These are phyloP conservation scores for Tolypeutes matacus DNA, from an alignment of 2,797 vertebrate genomes.

Conservation along the genomic window DNA sequence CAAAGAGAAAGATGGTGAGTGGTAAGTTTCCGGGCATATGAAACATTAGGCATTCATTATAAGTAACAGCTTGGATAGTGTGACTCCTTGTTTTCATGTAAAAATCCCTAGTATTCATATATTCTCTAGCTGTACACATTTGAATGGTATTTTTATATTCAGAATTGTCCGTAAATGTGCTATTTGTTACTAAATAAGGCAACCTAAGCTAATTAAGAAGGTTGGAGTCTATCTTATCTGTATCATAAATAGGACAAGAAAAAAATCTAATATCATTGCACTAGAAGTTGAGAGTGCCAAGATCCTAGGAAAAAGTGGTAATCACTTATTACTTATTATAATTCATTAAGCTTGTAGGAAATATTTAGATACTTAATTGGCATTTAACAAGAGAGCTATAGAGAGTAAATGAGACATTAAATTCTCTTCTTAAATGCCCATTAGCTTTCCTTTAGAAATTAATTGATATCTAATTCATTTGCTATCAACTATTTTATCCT, in stretches of 20 bases:
- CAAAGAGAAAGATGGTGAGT: not conserved
- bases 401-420: slow-evolving; percentile 92
- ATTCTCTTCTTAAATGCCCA: slow-evolving; percentile 90
- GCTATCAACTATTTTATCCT: slow-evolving; percentile 86
- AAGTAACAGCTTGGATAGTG: slow-evolving; percentile 33
- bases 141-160: slow-evolving; percentile 42
- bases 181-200: slow-evolving; percentile 62
- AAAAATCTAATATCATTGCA: slow-evolving; percentile 65
- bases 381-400: slow-evolving; percentile 90
- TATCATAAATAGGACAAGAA: slow-evolving; percentile 66
- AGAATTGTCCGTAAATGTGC: slow-evolving; percentile 63
- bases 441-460: slow-evolving; percentile 90
- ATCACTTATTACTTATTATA: slow-evolving; percentile 89
- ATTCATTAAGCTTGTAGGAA: slow-evolving; percentile 90
- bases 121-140: not conserved
- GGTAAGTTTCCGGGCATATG: not conserved
- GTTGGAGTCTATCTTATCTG: slow-evolving; percentile 36
- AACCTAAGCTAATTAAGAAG: slow-evolving; percentile 60
- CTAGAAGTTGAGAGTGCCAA: slow-evolving; percentile 78
- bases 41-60: slow-evolving; percentile 3
- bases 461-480: slow-evolving; percentile 89
- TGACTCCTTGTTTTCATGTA: slow-evolving; percentile 46
- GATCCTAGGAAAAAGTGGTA: slow-evolving; percentile 79
- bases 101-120: slow-evolving; percentile 34
- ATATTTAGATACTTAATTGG: slow-evolving; percentile 92